Base-by-base conservation (phyloP, 2,797 vertebrate genomes). In the Alcedo atthis region DNA sequence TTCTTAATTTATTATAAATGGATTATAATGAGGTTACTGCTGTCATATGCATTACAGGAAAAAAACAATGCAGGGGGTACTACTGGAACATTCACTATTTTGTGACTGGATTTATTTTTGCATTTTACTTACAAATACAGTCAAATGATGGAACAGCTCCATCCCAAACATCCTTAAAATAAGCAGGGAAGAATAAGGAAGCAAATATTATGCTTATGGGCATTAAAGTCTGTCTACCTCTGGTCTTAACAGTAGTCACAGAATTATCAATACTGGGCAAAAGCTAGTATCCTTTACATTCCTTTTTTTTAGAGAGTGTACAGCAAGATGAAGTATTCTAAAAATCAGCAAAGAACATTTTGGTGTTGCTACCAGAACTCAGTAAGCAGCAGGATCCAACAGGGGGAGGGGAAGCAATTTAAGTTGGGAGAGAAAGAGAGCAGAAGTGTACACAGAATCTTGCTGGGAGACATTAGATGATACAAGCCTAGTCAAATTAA, bases 401-500 rank as follows among this genome's bases (percentile, higher is more conserved):
- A 91, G 67, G 46, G 89, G 94, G 89, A 83, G 68, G 71, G 68
- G 81, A 83, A 48, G 48, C 15, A 87, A 81, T 90, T 87, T 42
- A 40, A 51, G 24, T 1, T 76, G 58, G 55, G 59, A 80, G 62
- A 73, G 81, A 77, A 95, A 42, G 12, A 26, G 25, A 64, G 43
- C 24, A 18, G 75, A 89, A 94, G 66, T 22, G 68, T 59, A 40
- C 84, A 33, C 73, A 77, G 85, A 91, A 66, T 46, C 92, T 92
- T 83, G 94, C 94, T 89, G 92, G 93, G 77, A 96, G 92, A 94
- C 92, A 93, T 42, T 35, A 54, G 87, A 79, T 95, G 96, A 86
- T 92, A 91, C 92, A 93, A 96, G 91, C 75, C 15, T 54, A 86
- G 85, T 78, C 92, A 93, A 96, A 95, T 96, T 94, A 95, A 88